Evolutionary conservation across 1,140 invertebrate genomes (phyloP), one percentile per base, ranked within the genome.

Genomic region (Drosophila truncata): DNA sequence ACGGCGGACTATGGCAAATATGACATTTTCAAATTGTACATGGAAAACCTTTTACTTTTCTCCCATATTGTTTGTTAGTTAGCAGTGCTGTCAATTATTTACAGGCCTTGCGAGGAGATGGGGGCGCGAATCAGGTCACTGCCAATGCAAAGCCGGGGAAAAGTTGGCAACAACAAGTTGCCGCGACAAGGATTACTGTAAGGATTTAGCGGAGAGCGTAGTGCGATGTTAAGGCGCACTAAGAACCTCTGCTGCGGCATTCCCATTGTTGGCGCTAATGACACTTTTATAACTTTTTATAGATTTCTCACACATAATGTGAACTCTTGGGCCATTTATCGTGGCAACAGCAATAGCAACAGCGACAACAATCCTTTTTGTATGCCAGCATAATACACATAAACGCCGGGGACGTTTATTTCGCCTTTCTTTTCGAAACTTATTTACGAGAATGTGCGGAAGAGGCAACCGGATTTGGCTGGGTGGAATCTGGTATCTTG

Each of bases 211-310:
- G 61, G 18, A 1, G 41, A n/a, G 35, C 62, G 20, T 64, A 16
- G 60, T 35, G 66, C 63, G 41, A 71, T 47, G 65, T 41, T 27
- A 57, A 23, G 29, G 18, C 35, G 29, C 64, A 65, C 78, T 55
- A 65, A 66, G 62, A 67, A 52, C 44, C 72, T 57, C 27, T 27
- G 42, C 50, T 60, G 69, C 50, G 75, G 44, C 70, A 64, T 58
- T 37, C 66, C 75, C 71, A 90, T 90, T 90, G 85, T 90, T 74
- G 77, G 62, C 83, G 82, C 85, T 90, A 90, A 90, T 90, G 85
- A 90, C 85, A 90, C 85, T 90, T 90, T 90, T 90, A 90, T 90
- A 90, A 90, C 85, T 85, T 90, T 90, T 90, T 84, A 90, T 90
- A 90, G 85, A 90, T 90, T 90, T 85, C 79, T 75, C 85, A 85